Evolutionary conservation across 2,113 vertebrate species (phyloP), one percentile per base, ranked within the genome.

Genomic region (Petrocephalus microphthalmus): DNA sequence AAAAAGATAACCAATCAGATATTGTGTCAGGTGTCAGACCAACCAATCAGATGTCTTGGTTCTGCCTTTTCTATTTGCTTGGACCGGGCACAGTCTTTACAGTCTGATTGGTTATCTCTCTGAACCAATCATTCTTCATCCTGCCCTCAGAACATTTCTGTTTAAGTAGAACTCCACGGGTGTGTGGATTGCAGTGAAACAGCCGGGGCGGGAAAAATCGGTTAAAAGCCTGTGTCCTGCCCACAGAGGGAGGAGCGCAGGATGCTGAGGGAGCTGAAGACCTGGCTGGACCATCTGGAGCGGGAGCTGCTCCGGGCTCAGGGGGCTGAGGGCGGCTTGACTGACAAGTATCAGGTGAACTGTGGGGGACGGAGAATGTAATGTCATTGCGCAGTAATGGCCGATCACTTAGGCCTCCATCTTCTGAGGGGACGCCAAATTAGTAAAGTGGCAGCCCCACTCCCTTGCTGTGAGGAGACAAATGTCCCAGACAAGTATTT

Each of bases 221-320:
- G 10, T 51, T 42, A 78, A 78, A 15, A 47, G 1, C 19, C 86
- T 33, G 84, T 7, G 82, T 19, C 87, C 84, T 0, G 10, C 90
- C 92, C 91, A 88, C 88, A 99, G 98, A 97, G 95, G 90, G 98
- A 99, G 94, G 97, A 99, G 87, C 93, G 96, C 52, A 91, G 95
- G 91, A 93, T 97, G 91, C 91, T 98, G 89, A 95, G 97, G 91
- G 98, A 99, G 90, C 93, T 95, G 3, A 99, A 98, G 93, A 95
- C 96, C 89, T 99, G 98, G 97, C 93, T 98, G 92, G 98, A 99
- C 90, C 98, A 99, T 89, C 96, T 98, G 90, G 98, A 99, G 93
- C 97, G 96, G 95, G 98, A 99, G 74, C 92, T 99, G 91, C 95
- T 96, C 33, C 95, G 97, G 37, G 95, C 96, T 57, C 98, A 99